Base-by-base conservation (phyloP, 2,888 invertebrate genomes). In the Stomorhina lunata region DNA sequence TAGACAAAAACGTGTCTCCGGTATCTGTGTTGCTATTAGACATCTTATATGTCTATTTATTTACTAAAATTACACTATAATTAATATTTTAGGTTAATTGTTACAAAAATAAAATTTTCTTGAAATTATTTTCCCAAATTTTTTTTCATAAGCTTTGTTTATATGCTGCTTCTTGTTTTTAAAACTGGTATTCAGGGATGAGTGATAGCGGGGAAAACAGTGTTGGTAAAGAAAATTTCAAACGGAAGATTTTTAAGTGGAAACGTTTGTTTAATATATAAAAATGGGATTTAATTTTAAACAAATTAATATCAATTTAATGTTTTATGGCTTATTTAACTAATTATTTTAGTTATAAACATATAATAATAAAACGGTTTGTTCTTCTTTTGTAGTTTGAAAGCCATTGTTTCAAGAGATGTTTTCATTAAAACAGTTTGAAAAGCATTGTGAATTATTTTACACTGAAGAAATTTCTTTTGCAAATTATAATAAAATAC, bases 21-120 rank as follows among this genome's bases (percentile, higher is more conserved):
- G 82, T 82, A 66, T 82, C 82, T n/a, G 82, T 82, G 71, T 82
- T 82, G 40, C 82, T 82, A 15, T 82, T 82, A 53, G 82, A 82
- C 82, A 82, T 82, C n/a, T 20, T 76, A 9, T 25, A 37, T 71
- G 48, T 37, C 48, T 15, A 48, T 9, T 53, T 53, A 69, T 0
- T 12, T 4, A 37, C 29, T 73, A 37, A 61, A 4, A n/a, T 43
- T n/a, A 25, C 5, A 71, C 9, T n/a, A 45, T 20, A 7, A 73
- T 20, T 48, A 34, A 2, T 9, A 48, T 65, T 65, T 37, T 40
- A 20, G n/a, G 22, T 15, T 55, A 34, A 27, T 66, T 55, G 10
- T 32, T 17, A n/a, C 9, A 15, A 69, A 57, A 57, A 59, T 32
- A 59, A 12, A 48, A 57, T 61, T 76, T 53, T 55, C 55, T 48